Evolutionary conservation across 2,113 vertebrate species (phyloP), one percentile per base, ranked within the genome.

Genomic region (Rattus rattus): DNA sequence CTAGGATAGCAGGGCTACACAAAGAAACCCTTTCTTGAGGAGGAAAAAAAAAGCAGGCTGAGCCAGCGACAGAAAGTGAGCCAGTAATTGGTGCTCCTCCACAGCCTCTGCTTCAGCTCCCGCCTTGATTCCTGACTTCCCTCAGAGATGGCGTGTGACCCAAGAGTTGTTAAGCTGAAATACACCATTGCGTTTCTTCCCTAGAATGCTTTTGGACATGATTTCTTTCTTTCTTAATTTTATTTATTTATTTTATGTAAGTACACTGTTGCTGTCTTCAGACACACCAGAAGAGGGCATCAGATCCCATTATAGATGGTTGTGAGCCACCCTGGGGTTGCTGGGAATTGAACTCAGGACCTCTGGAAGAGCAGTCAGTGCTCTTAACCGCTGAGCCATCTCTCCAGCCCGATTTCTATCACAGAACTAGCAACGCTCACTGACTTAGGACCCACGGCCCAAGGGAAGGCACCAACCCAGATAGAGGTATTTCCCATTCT

Each of bases 401-500:
- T 43, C 43, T 43, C 43, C 43, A 43, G 3, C 43, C 43, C 43
- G 3, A 43, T 43, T 43, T 63, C 56, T 84, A 17, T 43, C 24
- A 26, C n/a, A 43, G 56, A 63, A 43, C 43, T 7, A 84, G n/a
- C 43, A 63, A 61, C 0, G 0, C 54, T 28, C 59, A 43, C n/a
- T 26, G 47, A 39, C 36, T 39, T 6, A 59, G 33, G 24, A 10
- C 59, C 76, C 0, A 43, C 43, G 10, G 16, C 54, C 47, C 43
- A 7, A 0, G 33, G 33, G 11, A 6, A 94, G 88, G 19, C 84
- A 98, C 98, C 5, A 97, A 99, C 99, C 99, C 96, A 99, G 98
- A 94, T 99, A 99, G 96, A 99, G 98, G 52, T 99, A 99, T 99
- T 99, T 99, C 4, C 99, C 99, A 47, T 99, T 99, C 91, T 99